Conservation (phyloP, 2,888 invertebrate species). For the Macrosiphum euphorbiae region DNA sequence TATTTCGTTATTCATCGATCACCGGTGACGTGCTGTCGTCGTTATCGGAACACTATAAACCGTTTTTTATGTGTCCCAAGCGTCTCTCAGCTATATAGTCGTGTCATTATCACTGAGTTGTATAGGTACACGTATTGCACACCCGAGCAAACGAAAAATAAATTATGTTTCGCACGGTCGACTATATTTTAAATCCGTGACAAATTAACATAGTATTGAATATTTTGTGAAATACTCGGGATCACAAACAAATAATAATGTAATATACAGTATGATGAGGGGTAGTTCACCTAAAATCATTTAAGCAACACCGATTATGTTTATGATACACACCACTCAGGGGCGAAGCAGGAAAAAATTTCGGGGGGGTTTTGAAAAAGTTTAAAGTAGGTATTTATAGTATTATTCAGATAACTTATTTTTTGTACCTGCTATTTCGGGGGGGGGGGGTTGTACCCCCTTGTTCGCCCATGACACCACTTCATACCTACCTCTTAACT, state of each 20-base stretch:
- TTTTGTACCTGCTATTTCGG: too few relatives aligned
- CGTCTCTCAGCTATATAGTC: neutral
- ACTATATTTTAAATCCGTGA: neutral
- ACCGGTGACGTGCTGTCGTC: neutral
- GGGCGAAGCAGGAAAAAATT: too few relatives aligned
- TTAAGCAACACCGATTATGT: too few relatives aligned
- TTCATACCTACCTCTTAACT: too few relatives aligned
- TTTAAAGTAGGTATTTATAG: too few relatives aligned
- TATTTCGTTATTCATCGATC: neutral
- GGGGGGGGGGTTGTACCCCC: too few relatives aligned
- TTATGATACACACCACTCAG: too few relatives aligned
- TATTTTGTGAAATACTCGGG: neutral
- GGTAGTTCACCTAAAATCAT: too few relatives aligned
- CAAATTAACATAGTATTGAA: neutral
- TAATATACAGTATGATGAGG: neutral
- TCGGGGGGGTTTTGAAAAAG: too few relatives aligned
- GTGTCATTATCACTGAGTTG: neutral
- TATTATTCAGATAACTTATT: too few relatives aligned
- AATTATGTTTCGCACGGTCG: neutral
- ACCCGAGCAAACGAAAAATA: neutral
- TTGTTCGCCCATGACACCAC: too few relatives aligned
- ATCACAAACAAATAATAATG: neutral
- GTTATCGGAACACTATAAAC: conserved; percentile 5
- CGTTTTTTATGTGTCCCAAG: neutral
- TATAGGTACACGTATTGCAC: neutral